Percentiles rank a stretch among this genome's conserved stretches.
These are phyloP conservation scores for Caretta caretta DNA, from an alignment of 2,113 vertebrate genomes.

Conservation along the genomic window DNA sequence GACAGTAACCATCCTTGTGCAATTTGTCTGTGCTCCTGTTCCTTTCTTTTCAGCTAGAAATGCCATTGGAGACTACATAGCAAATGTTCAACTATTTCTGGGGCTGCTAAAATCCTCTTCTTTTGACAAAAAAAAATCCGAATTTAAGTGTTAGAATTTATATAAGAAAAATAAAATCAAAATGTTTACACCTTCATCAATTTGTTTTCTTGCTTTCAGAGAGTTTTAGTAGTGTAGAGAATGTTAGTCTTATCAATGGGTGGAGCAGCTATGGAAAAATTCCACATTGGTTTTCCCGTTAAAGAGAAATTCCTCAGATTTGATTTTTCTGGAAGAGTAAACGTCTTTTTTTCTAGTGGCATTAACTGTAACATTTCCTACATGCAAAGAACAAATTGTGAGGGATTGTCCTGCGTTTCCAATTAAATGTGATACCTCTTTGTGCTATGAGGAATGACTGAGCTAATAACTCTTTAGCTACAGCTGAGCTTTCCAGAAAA, in stretches of 20 bases:
- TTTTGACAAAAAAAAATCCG: not conserved
- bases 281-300: fast-evolving
- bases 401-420: not conserved
- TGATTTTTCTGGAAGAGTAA: not conserved
- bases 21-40: not conserved
- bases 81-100: not conserved
- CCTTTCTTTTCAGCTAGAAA: not conserved
- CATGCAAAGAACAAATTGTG: not conserved
- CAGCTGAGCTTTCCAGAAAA: not conserved
- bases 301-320: not conserved
- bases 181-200: not conserved
- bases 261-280: not conserved
- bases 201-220: not conserved
- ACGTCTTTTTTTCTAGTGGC: not conserved
- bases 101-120: not conserved
- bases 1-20: not conserved
- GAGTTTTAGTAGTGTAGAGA: not conserved
- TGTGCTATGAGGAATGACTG: not conserved
- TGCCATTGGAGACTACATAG: not conserved
- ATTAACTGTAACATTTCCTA: not conserved
- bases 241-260: not conserved
- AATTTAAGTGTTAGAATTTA: not conserved
- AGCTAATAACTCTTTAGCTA: not conserved
- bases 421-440: not conserved
- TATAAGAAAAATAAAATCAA: not conserved